Conservation (phyloP, 2,888 invertebrate species). For the Litoditis marina region DNA sequence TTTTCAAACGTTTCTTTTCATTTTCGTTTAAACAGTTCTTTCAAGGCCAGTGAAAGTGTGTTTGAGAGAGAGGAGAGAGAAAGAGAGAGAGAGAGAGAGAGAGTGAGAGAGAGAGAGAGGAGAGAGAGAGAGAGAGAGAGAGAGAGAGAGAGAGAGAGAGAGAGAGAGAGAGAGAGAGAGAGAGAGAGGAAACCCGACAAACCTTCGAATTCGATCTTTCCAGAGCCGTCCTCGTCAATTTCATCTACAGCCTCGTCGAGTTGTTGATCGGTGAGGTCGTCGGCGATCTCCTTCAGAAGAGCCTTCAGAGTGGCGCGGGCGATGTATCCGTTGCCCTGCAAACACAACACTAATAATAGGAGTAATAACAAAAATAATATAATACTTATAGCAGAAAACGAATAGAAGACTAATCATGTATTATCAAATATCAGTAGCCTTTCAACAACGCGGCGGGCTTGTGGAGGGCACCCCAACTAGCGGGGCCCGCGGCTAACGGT, state of each 20-base stretch:
- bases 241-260: conserved; percentile 60
- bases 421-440: no score
- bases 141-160: background rate
- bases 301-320: conserved; percentile 59
- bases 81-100: background rate
- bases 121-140: background rate
- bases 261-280: conserved; percentile 58
- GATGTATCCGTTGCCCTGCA: conserved; percentile 66
- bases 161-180: conserved; percentile 1
- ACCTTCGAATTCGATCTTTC: conserved; percentile 43
- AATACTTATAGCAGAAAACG: no score
- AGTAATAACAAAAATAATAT: no score
- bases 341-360: no score
- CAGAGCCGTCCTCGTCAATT: conserved; percentile 43
- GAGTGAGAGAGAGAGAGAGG: background rate
- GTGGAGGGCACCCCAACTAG: no score
- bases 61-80: background rate
- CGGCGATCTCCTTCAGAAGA: conserved; percentile 59
- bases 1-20: background rate
- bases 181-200: background rate
- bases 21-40: background rate
- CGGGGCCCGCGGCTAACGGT: no score
- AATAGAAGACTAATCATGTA: no score
- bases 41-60: background rate
- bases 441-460: no score